Percentiles rank a stretch among this genome's conserved stretches.
Conservation (phyloP, 2,113 vertebrate species). For the Corvus cornix region DNA sequence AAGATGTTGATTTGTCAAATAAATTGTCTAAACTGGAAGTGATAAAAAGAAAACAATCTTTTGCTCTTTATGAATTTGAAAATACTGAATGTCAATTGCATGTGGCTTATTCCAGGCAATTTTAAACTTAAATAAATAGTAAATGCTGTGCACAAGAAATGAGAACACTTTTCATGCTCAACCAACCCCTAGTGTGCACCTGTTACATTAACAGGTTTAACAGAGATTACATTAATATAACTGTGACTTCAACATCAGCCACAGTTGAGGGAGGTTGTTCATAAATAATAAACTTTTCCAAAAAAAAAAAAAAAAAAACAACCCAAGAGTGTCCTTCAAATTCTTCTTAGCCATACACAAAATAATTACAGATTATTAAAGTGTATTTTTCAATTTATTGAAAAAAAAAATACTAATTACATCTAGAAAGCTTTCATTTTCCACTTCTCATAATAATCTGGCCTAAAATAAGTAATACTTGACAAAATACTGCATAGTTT, state of each 20-base stretch:
- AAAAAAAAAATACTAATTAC: background rate
- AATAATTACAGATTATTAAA: background rate
- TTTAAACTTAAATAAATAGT: background rate
- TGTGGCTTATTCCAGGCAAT: background rate
- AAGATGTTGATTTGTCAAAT: background rate
- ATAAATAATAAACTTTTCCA: background rate
- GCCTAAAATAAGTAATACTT: background rate
- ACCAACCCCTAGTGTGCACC: background rate
- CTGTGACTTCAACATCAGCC: background rate
- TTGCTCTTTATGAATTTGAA: background rate
- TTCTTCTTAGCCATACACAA: background rate
- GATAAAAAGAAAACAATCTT: background rate
- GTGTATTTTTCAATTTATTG: background rate
- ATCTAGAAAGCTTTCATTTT: background rate
- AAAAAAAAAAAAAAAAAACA: background rate
- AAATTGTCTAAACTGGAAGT: background rate
- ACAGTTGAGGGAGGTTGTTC: background rate
- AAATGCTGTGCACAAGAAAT: background rate
- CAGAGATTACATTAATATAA: background rate
- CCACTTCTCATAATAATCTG: background rate
- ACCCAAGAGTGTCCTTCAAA: background rate
- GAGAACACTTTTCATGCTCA: background rate
- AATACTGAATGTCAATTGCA: background rate
- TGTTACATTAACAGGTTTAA: background rate
- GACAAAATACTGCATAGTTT: background rate